Conservation (phyloP, 2,113 vertebrate species). For the Engraulis encrasicolus region DNA sequence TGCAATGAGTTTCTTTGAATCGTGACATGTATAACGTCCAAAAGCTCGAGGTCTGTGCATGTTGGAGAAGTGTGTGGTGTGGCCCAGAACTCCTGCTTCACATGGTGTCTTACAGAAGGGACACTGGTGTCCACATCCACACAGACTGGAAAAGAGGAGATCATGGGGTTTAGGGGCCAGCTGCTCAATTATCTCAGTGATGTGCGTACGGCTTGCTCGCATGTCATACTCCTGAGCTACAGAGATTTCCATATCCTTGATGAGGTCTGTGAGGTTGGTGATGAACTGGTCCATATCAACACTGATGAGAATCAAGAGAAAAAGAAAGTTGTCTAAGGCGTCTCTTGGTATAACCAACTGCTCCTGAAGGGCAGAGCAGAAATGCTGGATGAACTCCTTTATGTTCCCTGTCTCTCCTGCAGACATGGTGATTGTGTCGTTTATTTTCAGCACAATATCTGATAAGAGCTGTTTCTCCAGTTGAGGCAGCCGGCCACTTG, state of each 20-base stretch:
- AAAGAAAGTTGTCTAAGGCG: neutral
- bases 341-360: neutral
- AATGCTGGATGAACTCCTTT: neutral
- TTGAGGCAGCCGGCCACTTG: no score
- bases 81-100: conserved; percentile 64
- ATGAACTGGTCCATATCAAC: neutral
- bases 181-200: conserved; percentile 38
- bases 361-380: neutral
- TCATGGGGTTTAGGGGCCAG: conserved; percentile 61
- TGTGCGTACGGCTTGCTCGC: neutral
- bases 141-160: conserved; percentile 57
- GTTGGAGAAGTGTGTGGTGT: conserved; percentile 54
- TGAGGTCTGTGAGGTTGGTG: neutral
- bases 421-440: neutral
- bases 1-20: neutral
- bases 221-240: neutral
- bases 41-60: conserved; percentile 66
- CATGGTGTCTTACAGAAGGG: conserved; percentile 70
- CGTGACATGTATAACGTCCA: accelerated
- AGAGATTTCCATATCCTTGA: neutral
- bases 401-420: neutral
- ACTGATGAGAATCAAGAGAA: no score
- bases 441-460: neutral
- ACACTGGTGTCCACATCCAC: no score
- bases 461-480: no score